phyloP scores from a whole-genome alignment of 2,888 invertebrate genomes.

The Ennomos erosarius region DNA sequence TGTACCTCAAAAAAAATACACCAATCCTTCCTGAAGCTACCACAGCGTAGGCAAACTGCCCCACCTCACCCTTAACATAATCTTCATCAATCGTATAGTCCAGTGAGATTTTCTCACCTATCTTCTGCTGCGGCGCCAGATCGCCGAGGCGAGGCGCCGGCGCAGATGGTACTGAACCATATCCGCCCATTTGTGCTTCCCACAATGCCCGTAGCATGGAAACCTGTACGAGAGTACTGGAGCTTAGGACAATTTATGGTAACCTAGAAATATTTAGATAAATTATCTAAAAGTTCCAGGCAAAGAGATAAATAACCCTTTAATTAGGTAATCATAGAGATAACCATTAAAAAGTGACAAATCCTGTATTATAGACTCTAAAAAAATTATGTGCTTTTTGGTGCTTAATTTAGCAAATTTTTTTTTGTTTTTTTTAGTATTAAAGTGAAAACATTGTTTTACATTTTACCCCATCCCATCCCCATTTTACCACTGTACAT shows the following conservation, averaged over 20 bases:
- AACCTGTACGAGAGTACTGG: slow-evolving; percentile 9
- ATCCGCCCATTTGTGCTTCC: slow-evolving; percentile 78
- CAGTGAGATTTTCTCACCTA: slow-evolving; percentile 79
- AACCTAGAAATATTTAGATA: too few species aligned
- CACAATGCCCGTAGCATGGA: slow-evolving; percentile 68
- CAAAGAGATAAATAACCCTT: too few species aligned
- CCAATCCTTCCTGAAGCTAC: slow-evolving; percentile 37
- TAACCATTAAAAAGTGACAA: too few species aligned
- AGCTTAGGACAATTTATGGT: slow-evolving; percentile 7
- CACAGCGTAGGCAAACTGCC: slow-evolving; percentile 41
- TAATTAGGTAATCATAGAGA: too few species aligned
- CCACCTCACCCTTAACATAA: slow-evolving; percentile 7
- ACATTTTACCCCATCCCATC: too few species aligned
- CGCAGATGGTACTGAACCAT: slow-evolving; percentile 64
- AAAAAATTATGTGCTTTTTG: too few species aligned
- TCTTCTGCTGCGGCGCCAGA: slow-evolving; percentile 64
- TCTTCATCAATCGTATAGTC: slow-evolving; percentile 47
- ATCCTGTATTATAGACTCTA: too few species aligned
- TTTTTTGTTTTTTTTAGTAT: too few species aligned
- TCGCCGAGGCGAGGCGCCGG: slow-evolving; percentile 67
- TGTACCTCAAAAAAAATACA: neutral
- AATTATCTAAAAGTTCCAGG: too few species aligned
- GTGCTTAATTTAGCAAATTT: too few species aligned
- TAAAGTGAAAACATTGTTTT: too few species aligned
- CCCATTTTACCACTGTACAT: too few species aligned